Base-by-base conservation (phyloP, 2,888 invertebrate genomes). In the Heliconius charithonia region DNA sequence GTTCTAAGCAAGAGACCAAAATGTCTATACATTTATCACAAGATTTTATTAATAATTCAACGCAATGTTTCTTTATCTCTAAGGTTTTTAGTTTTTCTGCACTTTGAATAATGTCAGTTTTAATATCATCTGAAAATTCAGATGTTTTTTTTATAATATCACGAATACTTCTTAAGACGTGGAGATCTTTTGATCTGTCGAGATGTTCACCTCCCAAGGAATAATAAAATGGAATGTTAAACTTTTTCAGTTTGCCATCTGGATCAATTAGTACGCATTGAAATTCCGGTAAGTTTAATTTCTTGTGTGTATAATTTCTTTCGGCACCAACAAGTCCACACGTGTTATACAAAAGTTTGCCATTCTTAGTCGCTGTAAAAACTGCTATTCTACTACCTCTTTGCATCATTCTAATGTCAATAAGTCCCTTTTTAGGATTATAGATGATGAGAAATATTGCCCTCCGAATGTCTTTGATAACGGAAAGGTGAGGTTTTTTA, bases 381-480 rank as follows among this genome's bases (percentile, higher is more conserved):
- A 98, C 98, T 22, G 98, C 97, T 12, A 99, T 97, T 91, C 98
- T 97, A 19, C 97, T 97, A 0, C 99, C 99, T 88, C 97, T 97
- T 88, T 98, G 98, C 86, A 98, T 96, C 6, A 98, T 96, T 97
- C 99, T 98, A 79, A 99, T 98, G 91, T 99, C 99, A 76, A 99
- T 95, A 10, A 98, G 96, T 22, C 99, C 99, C 89, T 98, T 96
- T 84, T 98, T 97, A 0, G 99, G 98, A 10, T 98, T 98, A 91
- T 99, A 99, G 82, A 99, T 98, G 3, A 98, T 97, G 77, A 99
- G 95, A 90, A 99, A 99, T 73, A 98, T 93, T 0, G 97, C 97
- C 78, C 96, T 95, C 85, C 96, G 95, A 62, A 96, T 92, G 79
- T 94, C 92, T 86, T 94, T 94, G 7, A 93, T 88, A 9, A 91